Base-by-base conservation (phyloP, 2,113 vertebrate genomes). In the Isichthys henryi region DNA sequence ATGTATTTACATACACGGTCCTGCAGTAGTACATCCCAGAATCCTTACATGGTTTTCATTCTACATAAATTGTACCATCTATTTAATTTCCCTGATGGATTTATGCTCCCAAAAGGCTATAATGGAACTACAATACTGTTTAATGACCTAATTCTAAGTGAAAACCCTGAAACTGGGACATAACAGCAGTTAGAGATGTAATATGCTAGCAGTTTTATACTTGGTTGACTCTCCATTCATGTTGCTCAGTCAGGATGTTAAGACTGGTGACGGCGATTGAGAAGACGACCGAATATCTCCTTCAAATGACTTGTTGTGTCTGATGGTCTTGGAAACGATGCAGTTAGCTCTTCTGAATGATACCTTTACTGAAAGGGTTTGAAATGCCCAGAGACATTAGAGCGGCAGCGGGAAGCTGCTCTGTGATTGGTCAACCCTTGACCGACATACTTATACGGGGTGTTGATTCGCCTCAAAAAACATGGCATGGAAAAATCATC, bases 271-370 rank as follows among this genome's bases (percentile, higher is more conserved):
- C 90, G 90, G 88, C 70, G 88, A 92, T 93, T 92, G 2, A 86
- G 11, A 50, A 50, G 45, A 86, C n/a, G 48, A 86, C 45, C 5
- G n/a, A 86, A 80, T 43, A 17, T 35, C 74, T 80, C 74, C 35
- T 80, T 43, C 5, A 43, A 80, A 43, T 80, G 15, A 70, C 62
- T 43, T 5, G 6, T 43, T 43, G 35, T 80, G 35, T 94, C 95
- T 95, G 94, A 88, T 90, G 91, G 86, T 19, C 50, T 88, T 52
- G 7, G 66, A 31, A 49, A 21, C 88, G 91, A 88, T 45, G 91
- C 43, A 89, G 91, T 88, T 74, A 90, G 91, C 94, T 95, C 95
- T 95, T 95, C 93, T 93, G 91, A 95, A 94, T 89, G 88, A 91
- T 94, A 93, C 93, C 93, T 94, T 94, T 93, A 95, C 95, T 96